Base-by-base conservation (phyloP, 2,888 invertebrate species). In the Teleiodes luculella region DNA sequence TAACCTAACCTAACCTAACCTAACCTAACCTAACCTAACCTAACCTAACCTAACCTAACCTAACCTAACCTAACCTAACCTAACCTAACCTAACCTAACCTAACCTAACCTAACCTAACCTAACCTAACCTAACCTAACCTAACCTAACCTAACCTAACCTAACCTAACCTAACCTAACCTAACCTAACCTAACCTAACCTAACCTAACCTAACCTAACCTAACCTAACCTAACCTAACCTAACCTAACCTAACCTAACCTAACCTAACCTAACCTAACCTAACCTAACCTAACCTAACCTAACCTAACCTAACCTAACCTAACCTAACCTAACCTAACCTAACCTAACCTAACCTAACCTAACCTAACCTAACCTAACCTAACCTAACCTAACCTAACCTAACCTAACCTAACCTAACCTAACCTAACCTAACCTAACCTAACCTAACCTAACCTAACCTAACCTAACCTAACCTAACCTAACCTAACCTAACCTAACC, bases 1-100 rank as follows among this genome's bases (percentile, higher is more conserved):
- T 52, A 54, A 52, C 47, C 57, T 24, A 41, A 43, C 53, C 53
- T 55, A 57, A 57, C 57, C 57, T 57, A 57, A 57, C 57, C 52
- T n/a, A n/a, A 54, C 57, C 57, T 55, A 57, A 57, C 57, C 57
- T 55, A 57, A 57, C 57, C 57, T 55, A 55, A 55, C 55, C 55
- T 53, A 55, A 55, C 55, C 55, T 55, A 55, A 55, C 55, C 55
- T 53, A 55, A 55, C 55, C 55, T 51, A 55, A 53, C 55, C 57
- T 46, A 57, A 55, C 57, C 57, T 59, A 57, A 55, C 54, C 55
- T n/a, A 54, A 57, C 52, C 57, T 41, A 56, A 58, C 49, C 54
- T 54, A 59, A 61, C 57, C 59, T 59, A 61, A 61, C 59, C 59
- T 57, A 61, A 59, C 59, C 59, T 59, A 56, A 58, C 54, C 54